Percentiles rank a stretch among this genome's conserved stretches.
Conservation (phyloP, 2,797 vertebrate genomes). For the Silurus lanzhouensis region DNA sequence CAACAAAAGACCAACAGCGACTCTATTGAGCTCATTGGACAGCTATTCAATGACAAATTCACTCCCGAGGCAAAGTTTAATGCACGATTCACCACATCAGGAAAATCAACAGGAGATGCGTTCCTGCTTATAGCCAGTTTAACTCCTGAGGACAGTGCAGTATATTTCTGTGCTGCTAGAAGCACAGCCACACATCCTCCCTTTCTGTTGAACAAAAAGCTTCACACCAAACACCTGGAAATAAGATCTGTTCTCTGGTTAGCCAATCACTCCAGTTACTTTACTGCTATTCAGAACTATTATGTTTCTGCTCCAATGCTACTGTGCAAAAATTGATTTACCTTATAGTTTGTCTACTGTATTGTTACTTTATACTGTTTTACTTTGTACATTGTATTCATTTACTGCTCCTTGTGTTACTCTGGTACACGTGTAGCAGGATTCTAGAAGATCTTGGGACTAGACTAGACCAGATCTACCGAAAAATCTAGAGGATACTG, state of each 20-base stretch:
- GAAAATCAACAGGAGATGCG: not conserved
- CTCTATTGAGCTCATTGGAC: constrained; percentile 42
- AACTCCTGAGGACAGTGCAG: constrained; percentile 50
- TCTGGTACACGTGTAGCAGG: no score
- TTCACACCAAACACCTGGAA: constrained; percentile 14
- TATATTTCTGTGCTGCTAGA: constrained; percentile 67
- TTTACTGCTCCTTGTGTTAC: no score
- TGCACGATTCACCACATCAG: not conserved
- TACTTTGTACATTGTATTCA: no score
- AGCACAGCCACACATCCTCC: constrained; percentile 55
- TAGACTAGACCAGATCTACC: no score
- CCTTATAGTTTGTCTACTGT: no score
- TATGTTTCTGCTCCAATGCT: no score
- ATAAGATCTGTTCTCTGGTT: constrained; percentile 12
- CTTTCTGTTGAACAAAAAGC: constrained; percentile 52
- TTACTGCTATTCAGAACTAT: no score
- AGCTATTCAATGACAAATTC: not conserved
- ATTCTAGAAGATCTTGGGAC: no score
- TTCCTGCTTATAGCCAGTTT: constrained; percentile 51
- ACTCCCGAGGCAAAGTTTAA: not conserved
- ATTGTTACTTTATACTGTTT: no score
- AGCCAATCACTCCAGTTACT: no score
- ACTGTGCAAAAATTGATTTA: no score
- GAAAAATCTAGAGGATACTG: no score
- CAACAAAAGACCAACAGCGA: constrained; percentile 16